Base-by-base conservation (phyloP, 2,888 invertebrate species). In the Xestobium rufovillosum region DNA sequence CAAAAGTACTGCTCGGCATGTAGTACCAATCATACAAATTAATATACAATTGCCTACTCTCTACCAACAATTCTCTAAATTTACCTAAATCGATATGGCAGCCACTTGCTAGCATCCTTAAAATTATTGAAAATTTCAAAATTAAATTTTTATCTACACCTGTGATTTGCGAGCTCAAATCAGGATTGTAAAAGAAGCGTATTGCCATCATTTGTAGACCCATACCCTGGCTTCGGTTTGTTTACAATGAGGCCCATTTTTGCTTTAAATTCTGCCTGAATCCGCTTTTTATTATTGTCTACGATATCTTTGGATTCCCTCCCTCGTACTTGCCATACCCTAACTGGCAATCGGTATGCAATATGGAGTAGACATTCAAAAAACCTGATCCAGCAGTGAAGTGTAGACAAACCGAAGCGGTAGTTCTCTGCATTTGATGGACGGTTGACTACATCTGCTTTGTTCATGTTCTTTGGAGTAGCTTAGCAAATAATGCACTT, bases 351-450 rank as follows among this genome's bases (percentile, higher is more conserved):
- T 42, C 47, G 46, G 38, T 55, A 55, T 3, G 49, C 37, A 13
- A 53, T 43, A 36, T 53, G 48, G n/a, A n/a, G n/a, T n/a, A n/a
- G n/a, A n/a, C n/a, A 55, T 31, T 57, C 52, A 31, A 49, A 51
- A 41, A 50, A 52, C 23, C 49, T 41, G 6, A 51, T 52, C 51
- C 51, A 55, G 6, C 48, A 45, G 43, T 53, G 52, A 25, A 53
- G 40, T 23, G 40, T 37, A 26, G 51, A 52, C 35, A n/a, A n/a
- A n/a, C n/a, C n/a, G 48, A 31, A 32, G 42, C 36, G 36, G 25
- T 17, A 36, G 30, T 36, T 36, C 17, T 36, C 36, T 31, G 9
- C 19, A 31, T 39, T 32, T 31, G 37, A 23, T 32, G 32, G 30
- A 26, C 32, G 15, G 23, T 31, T 14, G 17, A 40, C 13, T 33